These are phyloP conservation scores for Rousettus leschenaultii DNA, from an alignment of 2,113 vertebrate species.

Conservation along the genomic window DNA sequence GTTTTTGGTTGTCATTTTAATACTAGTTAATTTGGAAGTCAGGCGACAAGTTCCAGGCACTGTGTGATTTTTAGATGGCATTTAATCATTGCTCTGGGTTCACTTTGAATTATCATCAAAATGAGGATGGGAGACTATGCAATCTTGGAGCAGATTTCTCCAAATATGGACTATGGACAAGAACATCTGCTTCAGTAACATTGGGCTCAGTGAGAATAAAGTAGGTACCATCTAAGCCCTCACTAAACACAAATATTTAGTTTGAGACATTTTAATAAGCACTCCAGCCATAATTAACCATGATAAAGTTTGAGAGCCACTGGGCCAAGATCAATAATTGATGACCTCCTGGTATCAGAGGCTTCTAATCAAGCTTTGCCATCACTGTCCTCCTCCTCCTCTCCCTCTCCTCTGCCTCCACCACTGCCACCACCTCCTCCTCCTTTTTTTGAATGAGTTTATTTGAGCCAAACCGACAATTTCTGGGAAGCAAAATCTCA, in stretches of 20 bases:
- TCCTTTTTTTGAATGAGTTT: no score
- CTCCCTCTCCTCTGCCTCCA: no score
- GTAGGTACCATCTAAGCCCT: neutral
- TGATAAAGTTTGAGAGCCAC: neutral
- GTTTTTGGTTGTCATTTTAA: neutral
- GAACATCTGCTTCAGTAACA: neutral
- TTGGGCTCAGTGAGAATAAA: neutral
- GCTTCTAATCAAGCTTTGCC: neutral
- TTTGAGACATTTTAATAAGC: neutral
- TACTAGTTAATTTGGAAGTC: conserved; percentile 2
- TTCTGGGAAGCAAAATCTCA: no score
- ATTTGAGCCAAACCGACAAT: no score
- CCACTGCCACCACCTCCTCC: no score
- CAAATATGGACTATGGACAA: neutral
- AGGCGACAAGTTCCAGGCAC: neutral
- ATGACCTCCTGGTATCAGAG: neutral
- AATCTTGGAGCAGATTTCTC: neutral
- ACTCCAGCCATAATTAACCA: neutral
- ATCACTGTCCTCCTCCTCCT: no score
- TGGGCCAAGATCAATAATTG: neutral
- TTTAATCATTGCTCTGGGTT: neutral
- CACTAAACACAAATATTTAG: neutral
- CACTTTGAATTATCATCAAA: neutral
- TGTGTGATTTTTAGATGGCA: neutral
- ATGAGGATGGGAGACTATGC: neutral